phyloP scores from a whole-genome alignment of 2,113 vertebrate genomes.

The Caranx melampygus region DNA sequence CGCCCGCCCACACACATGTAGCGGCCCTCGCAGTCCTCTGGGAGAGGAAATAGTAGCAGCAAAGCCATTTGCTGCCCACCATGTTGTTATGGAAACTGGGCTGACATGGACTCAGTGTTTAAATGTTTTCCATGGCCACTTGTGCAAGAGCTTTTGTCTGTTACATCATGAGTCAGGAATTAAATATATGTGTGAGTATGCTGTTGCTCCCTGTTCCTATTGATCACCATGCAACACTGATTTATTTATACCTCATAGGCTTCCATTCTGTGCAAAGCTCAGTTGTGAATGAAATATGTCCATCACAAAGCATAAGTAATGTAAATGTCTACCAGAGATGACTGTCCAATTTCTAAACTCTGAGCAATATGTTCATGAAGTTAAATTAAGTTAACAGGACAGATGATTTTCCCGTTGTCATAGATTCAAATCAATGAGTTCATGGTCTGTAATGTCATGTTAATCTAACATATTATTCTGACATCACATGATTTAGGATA shows the following conservation, averaged over 20 bases:
- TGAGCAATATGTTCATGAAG: not conserved
- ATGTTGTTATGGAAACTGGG: conserved; percentile 84
- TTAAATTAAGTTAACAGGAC: not conserved
- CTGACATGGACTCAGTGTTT: conserved; percentile 38
- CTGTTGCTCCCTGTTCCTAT: conserved; percentile 20
- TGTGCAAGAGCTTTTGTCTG: conserved; percentile 55
- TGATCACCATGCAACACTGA: conserved; percentile 48
- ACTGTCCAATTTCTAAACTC: not conserved
- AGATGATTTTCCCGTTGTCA: not conserved
- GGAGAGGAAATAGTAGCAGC: conserved; percentile 59
- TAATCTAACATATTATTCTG: not conserved
- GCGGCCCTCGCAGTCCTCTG: conserved; percentile 12
- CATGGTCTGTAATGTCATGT: too few relatives aligned
- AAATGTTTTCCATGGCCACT: conserved; percentile 54
- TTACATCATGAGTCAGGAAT: conserved; percentile 32
- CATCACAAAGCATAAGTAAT: not conserved
- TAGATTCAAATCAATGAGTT: not conserved
- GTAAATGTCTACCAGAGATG: not conserved
- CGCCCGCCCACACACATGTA: conserved; percentile 15
- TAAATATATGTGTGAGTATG: conserved; percentile 24
- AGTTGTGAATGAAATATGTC: not conserved
- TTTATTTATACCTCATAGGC: conserved; percentile 35
- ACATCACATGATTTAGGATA: not conserved
- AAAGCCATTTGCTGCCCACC: conserved; percentile 58
- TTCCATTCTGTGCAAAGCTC: not conserved